phyloP scores from a whole-genome alignment of 2,797 vertebrate genomes.

The Sarcophilus harrisii region DNA sequence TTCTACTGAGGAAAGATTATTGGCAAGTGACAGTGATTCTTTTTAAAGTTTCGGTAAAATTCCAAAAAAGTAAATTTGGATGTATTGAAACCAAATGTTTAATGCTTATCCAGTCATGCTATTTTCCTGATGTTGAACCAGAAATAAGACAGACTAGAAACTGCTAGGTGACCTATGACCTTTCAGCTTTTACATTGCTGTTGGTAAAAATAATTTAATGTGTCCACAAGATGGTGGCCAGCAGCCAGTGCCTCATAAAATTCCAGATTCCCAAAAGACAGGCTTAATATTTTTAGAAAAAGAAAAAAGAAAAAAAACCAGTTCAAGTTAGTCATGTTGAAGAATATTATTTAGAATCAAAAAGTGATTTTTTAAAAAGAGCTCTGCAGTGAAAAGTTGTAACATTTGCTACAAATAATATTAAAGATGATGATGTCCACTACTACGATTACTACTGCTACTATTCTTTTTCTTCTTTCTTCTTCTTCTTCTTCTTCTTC shows the following conservation, averaged over 20 bases:
- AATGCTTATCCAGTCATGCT: not conserved
- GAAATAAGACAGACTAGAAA: conserved; percentile 36
- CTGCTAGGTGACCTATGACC: not conserved
- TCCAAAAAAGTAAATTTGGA: conserved; percentile 18
- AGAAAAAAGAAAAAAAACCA: not conserved
- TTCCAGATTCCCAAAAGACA: not conserved
- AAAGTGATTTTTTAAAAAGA: not conserved
- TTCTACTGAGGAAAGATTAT: not conserved
- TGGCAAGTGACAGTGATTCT: not conserved
- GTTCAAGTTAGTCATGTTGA: not conserved
- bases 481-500: no score
- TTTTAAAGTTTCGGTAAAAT: conserved; percentile 9
- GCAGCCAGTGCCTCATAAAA: conserved; percentile 2
- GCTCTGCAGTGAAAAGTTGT: not conserved
- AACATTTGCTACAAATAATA: not conserved
- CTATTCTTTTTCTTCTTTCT: not conserved
- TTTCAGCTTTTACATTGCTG: not conserved
- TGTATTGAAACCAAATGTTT: conserved; percentile 13
- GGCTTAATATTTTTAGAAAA: conserved; percentile 28
- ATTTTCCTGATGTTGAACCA: not conserved
- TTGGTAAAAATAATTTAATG: conserved; percentile 21
- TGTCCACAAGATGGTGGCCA: conserved; percentile 9
- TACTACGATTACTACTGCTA: not conserved
- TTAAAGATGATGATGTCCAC: not conserved
- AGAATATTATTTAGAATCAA: not conserved